Evolutionary conservation across 2,888 invertebrate genomes (phyloP), one percentile per base, ranked within the genome.

Genomic region (Deroplatys truncata): DNA sequence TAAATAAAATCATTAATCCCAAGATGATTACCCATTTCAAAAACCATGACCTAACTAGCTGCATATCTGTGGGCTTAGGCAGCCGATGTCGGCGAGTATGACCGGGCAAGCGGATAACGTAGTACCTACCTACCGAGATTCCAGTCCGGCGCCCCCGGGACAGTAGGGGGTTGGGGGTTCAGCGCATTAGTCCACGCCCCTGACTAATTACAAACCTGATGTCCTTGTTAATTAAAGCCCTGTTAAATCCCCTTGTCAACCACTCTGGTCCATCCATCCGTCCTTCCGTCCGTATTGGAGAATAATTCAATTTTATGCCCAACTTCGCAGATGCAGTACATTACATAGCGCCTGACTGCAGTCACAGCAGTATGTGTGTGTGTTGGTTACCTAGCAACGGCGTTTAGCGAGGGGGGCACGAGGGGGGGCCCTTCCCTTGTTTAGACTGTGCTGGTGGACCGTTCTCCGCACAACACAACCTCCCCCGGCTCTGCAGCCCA

Each of bases 221-320:
- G 89, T 89, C 90, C 90, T 90, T 90, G 90, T 90, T 90, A 90
- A 90, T 90, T 90, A 90, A 90, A 88, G 87, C 88, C 83, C 88
- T 89, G 88, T 90, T 89, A 89, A 90, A 90, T 90, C 86, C 90
- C 89, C 89, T 90, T 90, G 89, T 90, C 90, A 88, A 86, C 88
- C 86, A 43, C 86, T 88, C 87, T 82, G 56, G 56, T 72, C 56
- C 56, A 72, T 72, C 56, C 56, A 72, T 72, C 56, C 56, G 56
- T 72, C 56, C 56, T 20, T 72, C 56, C 56, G 56, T 72, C 82
- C 87, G 87, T 89, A 90, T 90, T 90, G 90, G 89, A 85, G 84
- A 88, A 90, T 90, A 90, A 90, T 90, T 90, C 89, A 90, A 90
- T 90, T 90, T 90, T 89, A 90, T 88, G 88, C 89, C 88, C 89